Evolutionary conservation across 1,140 invertebrate species (phyloP).

Genomic region (Ylistrum balloti): DNA sequence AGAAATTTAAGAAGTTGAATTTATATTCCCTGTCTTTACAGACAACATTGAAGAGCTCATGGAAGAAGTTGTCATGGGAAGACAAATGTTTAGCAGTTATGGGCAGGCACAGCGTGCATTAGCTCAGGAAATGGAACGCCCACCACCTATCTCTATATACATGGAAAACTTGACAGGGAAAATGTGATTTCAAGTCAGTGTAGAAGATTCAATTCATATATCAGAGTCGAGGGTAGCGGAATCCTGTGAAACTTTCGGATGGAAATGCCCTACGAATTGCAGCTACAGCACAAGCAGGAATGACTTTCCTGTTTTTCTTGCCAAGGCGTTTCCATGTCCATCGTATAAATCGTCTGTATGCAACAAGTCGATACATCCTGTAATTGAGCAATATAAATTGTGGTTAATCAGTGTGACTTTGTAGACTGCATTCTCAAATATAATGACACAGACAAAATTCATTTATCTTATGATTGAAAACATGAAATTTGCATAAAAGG

Average conservation of each 20-base stretch:
- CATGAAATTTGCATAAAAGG: too few relatives aligned
- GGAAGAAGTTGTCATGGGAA: neutral
- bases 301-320: constrained; percentile 44
- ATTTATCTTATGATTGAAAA: too few relatives aligned
- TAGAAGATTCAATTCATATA: neutral
- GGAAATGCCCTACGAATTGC: constrained; percentile 48
- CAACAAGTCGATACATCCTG: constrained; percentile 52
- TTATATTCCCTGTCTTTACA: neutral
- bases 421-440: too few relatives aligned
- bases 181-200: neutral
- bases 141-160: neutral
- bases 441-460: too few relatives aligned
- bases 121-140: neutral
- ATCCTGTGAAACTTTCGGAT: constrained; percentile 40
- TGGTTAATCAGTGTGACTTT: too few relatives aligned
- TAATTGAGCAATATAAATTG: neutral
- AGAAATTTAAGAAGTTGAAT: too few relatives aligned
- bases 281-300: constrained; percentile 57
- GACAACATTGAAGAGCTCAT: constrained; percentile 45
- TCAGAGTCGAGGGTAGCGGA: neutral
- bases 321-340: constrained; percentile 55
- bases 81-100: neutral
- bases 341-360: constrained; percentile 56
- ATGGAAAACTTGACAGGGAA: neutral
- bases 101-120: neutral